These are phyloP conservation scores for Mactromeris polynyma DNA, from an alignment of 2,888 invertebrate species.

Conservation along the genomic window DNA sequence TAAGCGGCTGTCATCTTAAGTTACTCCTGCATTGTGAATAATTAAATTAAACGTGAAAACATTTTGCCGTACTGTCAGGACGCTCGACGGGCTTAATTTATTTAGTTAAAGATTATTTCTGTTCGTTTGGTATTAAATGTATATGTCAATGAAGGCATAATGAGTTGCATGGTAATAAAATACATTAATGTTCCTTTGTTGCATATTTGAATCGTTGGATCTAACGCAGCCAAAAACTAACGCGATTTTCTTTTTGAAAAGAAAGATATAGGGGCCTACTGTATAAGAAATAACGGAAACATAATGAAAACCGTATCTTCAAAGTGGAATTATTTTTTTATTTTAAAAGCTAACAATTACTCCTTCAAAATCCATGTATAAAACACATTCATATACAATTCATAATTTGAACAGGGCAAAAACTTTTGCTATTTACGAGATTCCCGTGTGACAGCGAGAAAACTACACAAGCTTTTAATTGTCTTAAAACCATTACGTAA, in stretches of 20 bases:
- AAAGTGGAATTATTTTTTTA: not conserved
- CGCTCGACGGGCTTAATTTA: not conserved
- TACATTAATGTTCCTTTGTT: not conserved
- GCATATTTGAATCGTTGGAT: not conserved
- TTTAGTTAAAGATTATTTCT: not conserved
- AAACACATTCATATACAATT: not conserved
- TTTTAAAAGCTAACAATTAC: not conserved
- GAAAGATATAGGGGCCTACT: not conserved
- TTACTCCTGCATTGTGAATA: slow-evolving; percentile 1
- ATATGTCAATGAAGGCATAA: not conserved
- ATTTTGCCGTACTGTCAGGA: not conserved
- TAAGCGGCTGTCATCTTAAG: not conserved
- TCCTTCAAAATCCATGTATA: not conserved
- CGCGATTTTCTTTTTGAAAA: not conserved
- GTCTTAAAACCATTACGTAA: slow-evolving; percentile 14
- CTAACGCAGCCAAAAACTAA: not conserved
- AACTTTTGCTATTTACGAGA: not conserved
- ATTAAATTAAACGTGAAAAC: slow-evolving; percentile 2
- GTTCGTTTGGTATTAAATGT: not conserved
- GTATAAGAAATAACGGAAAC: not conserved
- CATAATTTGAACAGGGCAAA: not conserved
- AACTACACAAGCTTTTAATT: not conserved
- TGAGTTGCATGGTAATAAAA: not conserved
- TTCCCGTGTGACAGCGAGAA: not conserved
- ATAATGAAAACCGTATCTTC: not conserved